A percentile compares a stretch with the other conserved stretches of the same genome.
These are phyloP conservation scores for Siniperca scherzeri DNA, from an alignment of 2,797 vertebrate genomes.

Conservation along the genomic window DNA sequence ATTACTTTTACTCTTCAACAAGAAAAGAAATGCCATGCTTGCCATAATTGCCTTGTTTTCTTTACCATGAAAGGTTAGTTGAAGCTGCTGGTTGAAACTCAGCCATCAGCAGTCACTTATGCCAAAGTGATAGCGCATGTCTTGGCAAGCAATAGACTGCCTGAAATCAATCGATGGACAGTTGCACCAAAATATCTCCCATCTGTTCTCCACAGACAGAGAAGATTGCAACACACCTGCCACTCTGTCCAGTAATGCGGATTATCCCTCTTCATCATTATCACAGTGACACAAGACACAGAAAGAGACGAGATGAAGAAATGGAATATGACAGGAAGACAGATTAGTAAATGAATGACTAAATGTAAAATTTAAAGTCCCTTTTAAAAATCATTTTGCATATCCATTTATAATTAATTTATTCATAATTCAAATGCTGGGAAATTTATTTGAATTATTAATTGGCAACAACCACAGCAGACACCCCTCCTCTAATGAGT, in stretches of 20 bases:
- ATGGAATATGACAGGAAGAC: conserved; percentile 24
- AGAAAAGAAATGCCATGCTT: conserved; percentile 24
- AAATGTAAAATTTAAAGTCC: conserved; percentile 14
- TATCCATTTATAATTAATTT: conserved; percentile 29
- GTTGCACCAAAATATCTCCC: conserved; percentile 37
- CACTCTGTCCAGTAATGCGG: conserved; percentile 12
- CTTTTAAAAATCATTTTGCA: conserved; percentile 19
- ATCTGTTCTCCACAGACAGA: conserved; percentile 36
- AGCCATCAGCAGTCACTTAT: conserved; percentile 6
- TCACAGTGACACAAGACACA: conserved; percentile 4
- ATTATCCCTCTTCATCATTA: conserved; percentile 20
- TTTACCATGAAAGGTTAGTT: conserved; percentile 16
- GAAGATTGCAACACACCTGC: conserved; percentile 5
- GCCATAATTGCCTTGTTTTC: conserved; percentile 26
- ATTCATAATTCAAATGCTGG: conserved; percentile 23
- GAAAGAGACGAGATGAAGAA: conserved; percentile 23
- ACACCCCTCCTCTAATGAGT: conserved; percentile 14
- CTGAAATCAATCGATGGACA: conserved; percentile 20
- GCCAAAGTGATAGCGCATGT: neutral
- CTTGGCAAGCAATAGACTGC: conserved; percentile 6
- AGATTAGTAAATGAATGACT: conserved; percentile 23
- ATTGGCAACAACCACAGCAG: conserved; percentile 18
- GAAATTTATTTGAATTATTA: conserved; percentile 37
- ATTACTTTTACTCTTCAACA: conserved; percentile 6
- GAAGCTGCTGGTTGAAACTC: conserved; percentile 19